These are phyloP conservation scores for Gorsachius magnificus DNA, from an alignment of 2,797 vertebrate species.

Conservation along the genomic window DNA sequence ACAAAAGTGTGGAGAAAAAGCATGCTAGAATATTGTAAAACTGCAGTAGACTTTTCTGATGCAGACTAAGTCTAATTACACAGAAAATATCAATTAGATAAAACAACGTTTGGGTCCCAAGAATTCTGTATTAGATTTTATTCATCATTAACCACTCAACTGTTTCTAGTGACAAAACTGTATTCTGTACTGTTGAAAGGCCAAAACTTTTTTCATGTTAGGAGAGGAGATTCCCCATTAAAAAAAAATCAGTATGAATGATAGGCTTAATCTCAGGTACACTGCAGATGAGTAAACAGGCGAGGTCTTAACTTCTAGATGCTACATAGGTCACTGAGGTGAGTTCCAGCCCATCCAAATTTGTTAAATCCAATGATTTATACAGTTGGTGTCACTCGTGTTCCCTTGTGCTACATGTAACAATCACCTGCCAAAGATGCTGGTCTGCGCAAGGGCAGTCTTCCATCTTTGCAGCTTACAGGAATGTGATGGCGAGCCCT, in stretches of 20 bases:
- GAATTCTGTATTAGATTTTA: neutral
- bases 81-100: neutral
- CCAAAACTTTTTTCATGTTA: neutral
- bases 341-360: neutral
- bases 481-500: neutral
- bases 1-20: neutral
- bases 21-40: neutral
- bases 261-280: neutral
- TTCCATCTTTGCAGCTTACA: neutral
- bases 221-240: neutral
- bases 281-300: neutral
- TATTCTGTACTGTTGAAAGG: neutral
- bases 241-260: neutral
- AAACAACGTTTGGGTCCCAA: neutral
- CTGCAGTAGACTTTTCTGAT: neutral
- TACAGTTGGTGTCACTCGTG: neutral
- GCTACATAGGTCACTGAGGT: neutral
- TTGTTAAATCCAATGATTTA: neutral
- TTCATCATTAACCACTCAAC: neutral
- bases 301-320: neutral
- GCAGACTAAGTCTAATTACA: neutral
- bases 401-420: accelerated
- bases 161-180: neutral
- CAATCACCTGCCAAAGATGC: neutral
- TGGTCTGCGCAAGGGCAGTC: accelerated